phyloP scores from a whole-genome alignment of 64 coral and sea anemone genomes.

The Actinia equina region DNA sequence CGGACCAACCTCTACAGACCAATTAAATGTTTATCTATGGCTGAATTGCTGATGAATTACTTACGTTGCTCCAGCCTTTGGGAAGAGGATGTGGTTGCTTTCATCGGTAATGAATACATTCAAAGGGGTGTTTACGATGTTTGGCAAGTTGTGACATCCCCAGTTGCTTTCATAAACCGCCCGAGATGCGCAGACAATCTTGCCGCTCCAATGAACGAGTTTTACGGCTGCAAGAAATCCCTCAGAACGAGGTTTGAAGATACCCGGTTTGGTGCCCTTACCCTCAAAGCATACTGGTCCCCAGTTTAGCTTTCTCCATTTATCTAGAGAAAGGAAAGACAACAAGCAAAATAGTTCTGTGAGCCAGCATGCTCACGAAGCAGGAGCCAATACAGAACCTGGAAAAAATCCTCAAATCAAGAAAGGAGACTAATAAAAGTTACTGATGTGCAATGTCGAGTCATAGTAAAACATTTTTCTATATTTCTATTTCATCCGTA shows the following conservation, averaged over 20 bases:
- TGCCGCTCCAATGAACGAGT: conserved; percentile 31
- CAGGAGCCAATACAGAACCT: too few relatives aligned
- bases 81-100: conserved; percentile 36
- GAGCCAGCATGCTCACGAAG: too few relatives aligned
- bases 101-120: conserved; percentile 48
- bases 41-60: background rate
- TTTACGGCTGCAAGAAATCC: conserved; percentile 41
- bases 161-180: conserved; percentile 40
- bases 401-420: too few relatives aligned
- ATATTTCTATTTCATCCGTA: too few relatives aligned
- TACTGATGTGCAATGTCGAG: too few relatives aligned
- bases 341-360: background rate
- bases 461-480: too few relatives aligned
- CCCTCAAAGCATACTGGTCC: conserved; percentile 47
- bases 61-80: conserved; percentile 10
- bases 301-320: conserved; percentile 40
- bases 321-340: conserved; percentile 26
- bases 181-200: conserved; percentile 26
- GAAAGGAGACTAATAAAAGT: too few relatives aligned
- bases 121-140: conserved; percentile 24
- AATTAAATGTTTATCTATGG: background rate
- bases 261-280: conserved; percentile 28
- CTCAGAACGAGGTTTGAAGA: conserved; percentile 9
- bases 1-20: background rate
- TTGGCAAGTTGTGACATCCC: conserved; percentile 50